A percentile compares a stretch with the other conserved stretches of the same genome.
Conservation (phyloP, 2,113 vertebrate species). For the Callaeas wilsoni region DNA sequence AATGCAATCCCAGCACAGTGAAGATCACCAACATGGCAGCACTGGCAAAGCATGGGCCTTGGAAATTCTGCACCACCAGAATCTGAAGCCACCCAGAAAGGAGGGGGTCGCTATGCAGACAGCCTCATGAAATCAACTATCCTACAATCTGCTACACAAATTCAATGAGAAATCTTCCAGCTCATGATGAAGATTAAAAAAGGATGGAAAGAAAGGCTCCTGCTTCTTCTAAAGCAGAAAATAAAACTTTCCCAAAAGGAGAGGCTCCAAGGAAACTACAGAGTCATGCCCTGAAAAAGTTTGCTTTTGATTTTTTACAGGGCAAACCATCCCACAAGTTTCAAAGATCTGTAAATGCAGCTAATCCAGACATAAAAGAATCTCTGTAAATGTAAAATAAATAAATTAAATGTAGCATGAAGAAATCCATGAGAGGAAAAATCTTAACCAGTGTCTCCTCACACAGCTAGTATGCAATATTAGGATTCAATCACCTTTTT, state of each 20-base stretch:
- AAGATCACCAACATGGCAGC: background rate
- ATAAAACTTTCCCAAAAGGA: background rate
- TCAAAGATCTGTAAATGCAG: background rate
- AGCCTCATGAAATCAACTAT: background rate
- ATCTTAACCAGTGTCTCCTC: background rate
- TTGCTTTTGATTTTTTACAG: background rate
- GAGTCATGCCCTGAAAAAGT: fast-evolving
- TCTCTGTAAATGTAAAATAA: background rate
- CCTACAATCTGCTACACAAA: background rate
- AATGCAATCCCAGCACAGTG: background rate
- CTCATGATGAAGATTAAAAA: background rate
- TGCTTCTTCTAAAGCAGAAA: background rate
- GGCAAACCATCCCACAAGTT: background rate
- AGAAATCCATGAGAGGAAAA: background rate
- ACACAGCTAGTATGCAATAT: background rate
- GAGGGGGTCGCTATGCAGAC: background rate
- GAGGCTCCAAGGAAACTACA: background rate
- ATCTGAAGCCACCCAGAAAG: background rate
- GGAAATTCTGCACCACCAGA: background rate
- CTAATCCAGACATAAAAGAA: background rate
- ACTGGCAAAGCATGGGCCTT: background rate
- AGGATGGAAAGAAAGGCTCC: background rate
- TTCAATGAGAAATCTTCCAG: background rate
- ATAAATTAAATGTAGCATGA: background rate
- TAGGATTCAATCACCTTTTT: background rate